Evolutionary conservation across 2,113 vertebrate species (phyloP).

Genomic region (Rostratula benghalensis): DNA sequence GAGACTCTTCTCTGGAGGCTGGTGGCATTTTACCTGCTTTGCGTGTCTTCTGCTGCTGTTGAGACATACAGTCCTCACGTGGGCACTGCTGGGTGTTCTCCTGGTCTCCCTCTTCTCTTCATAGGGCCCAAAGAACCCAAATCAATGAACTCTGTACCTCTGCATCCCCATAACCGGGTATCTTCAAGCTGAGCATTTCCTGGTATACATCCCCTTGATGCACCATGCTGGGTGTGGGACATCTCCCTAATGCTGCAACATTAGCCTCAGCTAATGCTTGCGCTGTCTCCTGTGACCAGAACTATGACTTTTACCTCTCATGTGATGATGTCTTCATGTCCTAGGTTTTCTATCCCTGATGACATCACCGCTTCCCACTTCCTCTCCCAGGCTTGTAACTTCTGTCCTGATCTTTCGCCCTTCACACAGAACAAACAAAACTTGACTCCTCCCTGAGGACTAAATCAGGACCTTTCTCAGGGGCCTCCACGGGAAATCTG

Average conservation of each 20-base stretch:
- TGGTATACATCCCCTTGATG: rapidly evolving
- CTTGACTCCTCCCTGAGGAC: not conserved
- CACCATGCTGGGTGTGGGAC: not conserved
- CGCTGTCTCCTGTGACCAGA: not conserved
- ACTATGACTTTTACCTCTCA: not conserved
- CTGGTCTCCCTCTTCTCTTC: not conserved
- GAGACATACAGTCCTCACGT: not conserved
- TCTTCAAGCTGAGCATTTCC: not conserved
- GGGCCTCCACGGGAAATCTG: not conserved
- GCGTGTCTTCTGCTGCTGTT: not conserved
- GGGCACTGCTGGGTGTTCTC: not conserved
- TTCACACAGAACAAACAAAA: not conserved
- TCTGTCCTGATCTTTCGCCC: not conserved
- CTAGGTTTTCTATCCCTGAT: not conserved
- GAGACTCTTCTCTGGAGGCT: not conserved
- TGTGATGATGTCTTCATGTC: rapidly evolving
- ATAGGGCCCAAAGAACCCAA: not conserved
- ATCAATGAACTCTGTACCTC: not conserved
- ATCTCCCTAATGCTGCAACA: not conserved
- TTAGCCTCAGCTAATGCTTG: not conserved
- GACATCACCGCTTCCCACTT: not conserved
- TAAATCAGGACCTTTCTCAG: not conserved
- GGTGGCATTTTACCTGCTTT: not conserved
- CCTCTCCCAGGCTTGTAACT: not conserved
- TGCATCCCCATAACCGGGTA: not conserved